phyloP scores from a whole-genome alignment of 2,888 invertebrate genomes.

The Autographa pulchrina region DNA sequence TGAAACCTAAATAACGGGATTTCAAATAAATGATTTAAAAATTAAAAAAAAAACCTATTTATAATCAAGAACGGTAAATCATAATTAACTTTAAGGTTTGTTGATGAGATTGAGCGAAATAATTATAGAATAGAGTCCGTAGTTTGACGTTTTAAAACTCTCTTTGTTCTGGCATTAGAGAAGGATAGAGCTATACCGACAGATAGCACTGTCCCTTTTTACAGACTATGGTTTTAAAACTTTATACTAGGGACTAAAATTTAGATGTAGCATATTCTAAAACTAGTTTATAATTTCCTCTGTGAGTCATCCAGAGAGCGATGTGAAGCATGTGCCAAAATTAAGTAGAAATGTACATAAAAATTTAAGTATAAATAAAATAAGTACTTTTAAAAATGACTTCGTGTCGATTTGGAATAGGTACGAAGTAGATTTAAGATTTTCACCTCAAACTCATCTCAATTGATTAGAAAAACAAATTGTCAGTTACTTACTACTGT shows the following conservation, averaged over 20 bases:
- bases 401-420: conserved; percentile 29
- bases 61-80: too few species aligned
- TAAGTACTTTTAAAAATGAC: conserved; percentile 21
- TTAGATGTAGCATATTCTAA: background rate
- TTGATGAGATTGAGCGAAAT: too few species aligned
- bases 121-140: background rate
- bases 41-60: too few species aligned
- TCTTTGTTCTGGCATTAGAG: background rate
- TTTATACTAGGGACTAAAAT: background rate
- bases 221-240: background rate
- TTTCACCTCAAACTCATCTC: background rate
- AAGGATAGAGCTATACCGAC: background rate
- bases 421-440: conserved; percentile 12
- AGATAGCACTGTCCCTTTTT: background rate
- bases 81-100: too few species aligned
- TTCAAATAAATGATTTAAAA: too few species aligned
- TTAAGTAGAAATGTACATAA: conserved; percentile 50
- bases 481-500: too few species aligned
- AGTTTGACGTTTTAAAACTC: background rate
- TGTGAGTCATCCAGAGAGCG: conserved; percentile 51
- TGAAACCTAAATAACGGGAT: too few species aligned
- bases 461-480: background rate
- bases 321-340: conserved; percentile 49
- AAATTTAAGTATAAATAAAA: conserved; percentile 38
- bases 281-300: conserved; percentile 39